Evolutionary conservation across 1,140 invertebrate species (phyloP).

Genomic region (Harpegnathos saltator): DNA sequence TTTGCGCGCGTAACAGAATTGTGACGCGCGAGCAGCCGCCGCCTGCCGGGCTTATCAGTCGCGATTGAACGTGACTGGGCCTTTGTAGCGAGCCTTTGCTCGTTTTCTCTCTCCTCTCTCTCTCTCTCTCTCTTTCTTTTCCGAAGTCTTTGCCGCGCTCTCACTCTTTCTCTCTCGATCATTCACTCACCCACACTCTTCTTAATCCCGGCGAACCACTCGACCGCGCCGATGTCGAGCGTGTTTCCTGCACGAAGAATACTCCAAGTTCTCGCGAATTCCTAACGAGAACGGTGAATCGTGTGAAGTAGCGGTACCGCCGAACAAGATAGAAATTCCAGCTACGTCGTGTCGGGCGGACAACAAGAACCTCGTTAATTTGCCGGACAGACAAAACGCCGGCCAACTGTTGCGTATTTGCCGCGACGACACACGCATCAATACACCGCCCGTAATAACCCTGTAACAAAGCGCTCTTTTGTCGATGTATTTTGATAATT

Average conservation of each 20-base stretch:
- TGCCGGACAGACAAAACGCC: background rate
- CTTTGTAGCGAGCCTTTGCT: background rate
- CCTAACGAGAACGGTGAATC: background rate
- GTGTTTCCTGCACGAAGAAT: slow-evolving; percentile 8
- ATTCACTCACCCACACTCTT: background rate
- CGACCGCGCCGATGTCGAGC: background rate
- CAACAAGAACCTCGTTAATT: background rate
- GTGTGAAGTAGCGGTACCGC: background rate
- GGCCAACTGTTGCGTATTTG: too few species aligned
- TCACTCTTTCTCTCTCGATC: too few species aligned
- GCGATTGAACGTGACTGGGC: slow-evolving; percentile 50
- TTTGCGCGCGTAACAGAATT: slow-evolving; percentile 39
- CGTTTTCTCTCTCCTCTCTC: too few species aligned
- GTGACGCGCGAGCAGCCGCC: slow-evolving; percentile 7
- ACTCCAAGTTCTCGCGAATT: slow-evolving; percentile 31
- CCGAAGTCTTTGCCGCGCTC: too few species aligned
- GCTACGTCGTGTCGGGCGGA: background rate
- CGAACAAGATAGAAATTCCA: background rate
- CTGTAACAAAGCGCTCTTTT: background rate
- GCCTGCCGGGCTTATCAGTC: slow-evolving; percentile 47
- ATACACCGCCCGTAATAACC: background rate
- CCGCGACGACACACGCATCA: background rate
- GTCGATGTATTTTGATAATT: slow-evolving; percentile 12
- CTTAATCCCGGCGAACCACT: background rate
- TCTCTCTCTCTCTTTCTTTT: background rate